phyloP scores from a whole-genome alignment of 2,797 vertebrate genomes.

The Spheniscus humboldti region DNA sequence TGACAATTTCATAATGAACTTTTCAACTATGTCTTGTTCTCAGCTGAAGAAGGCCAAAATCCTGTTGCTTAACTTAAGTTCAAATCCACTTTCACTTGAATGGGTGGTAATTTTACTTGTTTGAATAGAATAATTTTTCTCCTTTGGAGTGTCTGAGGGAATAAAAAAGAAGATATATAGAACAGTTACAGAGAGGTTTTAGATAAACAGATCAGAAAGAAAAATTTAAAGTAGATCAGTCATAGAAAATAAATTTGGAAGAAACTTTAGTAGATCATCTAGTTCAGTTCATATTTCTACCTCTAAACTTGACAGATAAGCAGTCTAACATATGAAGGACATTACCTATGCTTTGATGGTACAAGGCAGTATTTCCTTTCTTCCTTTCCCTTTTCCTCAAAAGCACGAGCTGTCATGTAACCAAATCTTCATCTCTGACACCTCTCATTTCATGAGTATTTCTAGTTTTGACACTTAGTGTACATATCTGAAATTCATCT shows the following conservation, averaged over 20 bases:
- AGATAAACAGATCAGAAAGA: not conserved
- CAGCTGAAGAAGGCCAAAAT: not conserved
- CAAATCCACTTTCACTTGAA: not conserved
- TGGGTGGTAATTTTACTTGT: not conserved
- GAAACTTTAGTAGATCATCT: not conserved
- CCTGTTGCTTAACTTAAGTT: not conserved
- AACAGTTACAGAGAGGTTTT: not conserved
- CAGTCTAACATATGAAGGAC: not conserved
- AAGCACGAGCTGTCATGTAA: not conserved
- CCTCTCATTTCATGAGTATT: not conserved
- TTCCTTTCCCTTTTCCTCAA: not conserved
- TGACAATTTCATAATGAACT: conserved; percentile 4
- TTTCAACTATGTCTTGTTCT: not conserved
- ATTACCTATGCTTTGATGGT: not conserved
- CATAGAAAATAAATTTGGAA: not conserved
- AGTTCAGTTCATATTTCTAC: not conserved
- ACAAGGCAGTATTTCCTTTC: not conserved
- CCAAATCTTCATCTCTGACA: not conserved
- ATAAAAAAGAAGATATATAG: not conserved
- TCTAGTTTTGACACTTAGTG: not conserved
- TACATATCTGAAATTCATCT: not conserved
- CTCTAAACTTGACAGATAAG: not conserved
- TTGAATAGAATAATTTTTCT: not conserved
- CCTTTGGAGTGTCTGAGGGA: not conserved
- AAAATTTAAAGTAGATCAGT: not conserved